Base-by-base conservation (phyloP, 92 coral and sea anemone genomes). In the Porites lobata region DNA sequence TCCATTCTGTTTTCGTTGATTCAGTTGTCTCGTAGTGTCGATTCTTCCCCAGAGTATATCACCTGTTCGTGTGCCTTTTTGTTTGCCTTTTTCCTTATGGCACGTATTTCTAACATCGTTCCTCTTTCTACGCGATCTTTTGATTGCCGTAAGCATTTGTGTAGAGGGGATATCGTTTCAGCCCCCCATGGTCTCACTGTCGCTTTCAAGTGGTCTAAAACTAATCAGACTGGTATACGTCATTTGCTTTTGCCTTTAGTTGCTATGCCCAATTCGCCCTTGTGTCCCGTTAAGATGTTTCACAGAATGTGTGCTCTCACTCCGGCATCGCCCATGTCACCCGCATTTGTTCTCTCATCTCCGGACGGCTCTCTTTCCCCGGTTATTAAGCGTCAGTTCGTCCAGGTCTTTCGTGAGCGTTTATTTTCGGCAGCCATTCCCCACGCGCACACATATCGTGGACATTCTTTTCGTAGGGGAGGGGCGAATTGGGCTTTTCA, bases 21-120 rank as follows among this genome's bases (percentile, higher is more conserved):
- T 26, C 2, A 26, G 29, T 26, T 26, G 29, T 26, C 29, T 26
- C 29, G 2, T 26, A 26, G 29, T 26, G 29, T 26, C 29, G 29
- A 26, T 26, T 26, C 29, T 26, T 26, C 29, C 29, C 29, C 29
- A 26, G 29, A 26, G 29, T 26, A 26, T 26, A 26, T 26, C 29
- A 26, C 29, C 29, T 26, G 1, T 26, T 26, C 29, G 29, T 26
- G 29, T 22, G 14, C 89, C 83, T 85, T 65, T 85, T 65, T 85
- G 50, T 85, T 85, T 47, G 59, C 89, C 26, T 76, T 85, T 38
- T 85, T 85, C 56, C 21, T 85, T 13, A 50, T 81, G 64, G 76
- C 80, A 18, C 65, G 87, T 15, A 66, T 72, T 26, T 83, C 87
- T 12, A 83, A 72, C 50, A 83, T 72, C 52, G 64, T 83, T 10